phyloP scores from a whole-genome alignment of 2,113 vertebrate genomes.

The Noctilio leporinus region DNA sequence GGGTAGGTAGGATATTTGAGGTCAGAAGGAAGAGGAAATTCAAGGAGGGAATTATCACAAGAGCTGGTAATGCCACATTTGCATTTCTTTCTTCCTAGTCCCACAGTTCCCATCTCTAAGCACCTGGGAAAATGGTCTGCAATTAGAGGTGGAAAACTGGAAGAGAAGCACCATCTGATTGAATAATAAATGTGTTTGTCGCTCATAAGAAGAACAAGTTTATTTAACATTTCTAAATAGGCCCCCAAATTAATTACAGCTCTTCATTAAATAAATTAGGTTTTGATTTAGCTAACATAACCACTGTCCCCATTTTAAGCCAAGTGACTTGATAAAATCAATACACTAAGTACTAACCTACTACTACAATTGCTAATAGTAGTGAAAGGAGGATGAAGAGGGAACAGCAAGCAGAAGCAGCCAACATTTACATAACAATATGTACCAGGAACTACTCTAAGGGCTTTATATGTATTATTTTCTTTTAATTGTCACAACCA shows the following conservation, averaged over 20 bases:
- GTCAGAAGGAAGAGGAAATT: neutral
- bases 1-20: neutral
- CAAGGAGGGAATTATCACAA: slow-evolving; percentile 2
- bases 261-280: neutral
- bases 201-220: neutral
- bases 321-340: neutral
- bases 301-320: neutral
- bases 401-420: neutral
- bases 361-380: neutral
- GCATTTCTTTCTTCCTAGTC: slow-evolving; percentile 31
- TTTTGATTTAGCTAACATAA: neutral
- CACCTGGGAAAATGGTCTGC: neutral
- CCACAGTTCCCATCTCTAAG: neutral
- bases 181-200: neutral
- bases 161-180: neutral
- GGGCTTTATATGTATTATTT: neutral
- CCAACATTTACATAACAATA: neutral
- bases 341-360: neutral
- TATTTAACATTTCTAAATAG: slow-evolving; percentile 12
- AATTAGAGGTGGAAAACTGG: neutral
- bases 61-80: neutral
- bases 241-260: neutral
- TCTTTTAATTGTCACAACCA: neutral
- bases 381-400: too few relatives aligned
- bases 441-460: neutral